Evolutionary conservation across 2,113 vertebrate genomes (phyloP).

Genomic region (Rhinoderma darwinii): DNA sequence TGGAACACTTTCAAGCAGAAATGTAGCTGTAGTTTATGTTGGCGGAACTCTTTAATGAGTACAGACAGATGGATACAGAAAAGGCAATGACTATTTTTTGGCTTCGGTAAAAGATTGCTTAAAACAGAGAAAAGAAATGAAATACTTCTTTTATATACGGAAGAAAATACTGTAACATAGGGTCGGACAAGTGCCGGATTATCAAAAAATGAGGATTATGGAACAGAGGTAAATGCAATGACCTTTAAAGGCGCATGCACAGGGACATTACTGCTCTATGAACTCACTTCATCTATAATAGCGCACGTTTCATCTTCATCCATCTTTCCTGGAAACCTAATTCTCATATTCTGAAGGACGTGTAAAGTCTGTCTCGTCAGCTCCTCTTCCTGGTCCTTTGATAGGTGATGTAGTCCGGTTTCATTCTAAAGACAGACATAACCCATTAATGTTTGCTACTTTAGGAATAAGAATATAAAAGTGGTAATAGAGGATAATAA

Average conservation of each 20-base stretch:
- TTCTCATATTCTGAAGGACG: slow-evolving; percentile 88
- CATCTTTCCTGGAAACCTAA: slow-evolving; percentile 92
- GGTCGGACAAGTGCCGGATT: not conserved
- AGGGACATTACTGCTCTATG: too few relatives aligned
- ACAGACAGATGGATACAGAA: not conserved
- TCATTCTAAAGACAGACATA: slow-evolving; percentile 76
- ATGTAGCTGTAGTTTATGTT: not conserved
- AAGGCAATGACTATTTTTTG: not conserved
- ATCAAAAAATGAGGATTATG: not conserved
- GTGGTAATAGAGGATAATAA: slow-evolving; percentile 49
- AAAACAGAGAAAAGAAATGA: not conserved
- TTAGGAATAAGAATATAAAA: not conserved
- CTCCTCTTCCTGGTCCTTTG: slow-evolving; percentile 89
- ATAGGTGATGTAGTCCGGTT: slow-evolving; percentile 82
- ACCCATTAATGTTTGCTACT: too few relatives aligned
- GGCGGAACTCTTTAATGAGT: not conserved
- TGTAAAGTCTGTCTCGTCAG: slow-evolving; percentile 87
- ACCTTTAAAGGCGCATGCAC: too few relatives aligned
- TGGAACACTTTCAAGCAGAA: not conserved
- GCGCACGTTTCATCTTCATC: slow-evolving; percentile 88
- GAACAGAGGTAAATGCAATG: not conserved
- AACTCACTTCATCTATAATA: slow-evolving; percentile 90
- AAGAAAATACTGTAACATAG: not conserved
- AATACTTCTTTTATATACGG: not conserved
- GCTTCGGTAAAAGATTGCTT: not conserved